These are phyloP conservation scores for Hemaris fuciformis DNA, from an alignment of 2,888 invertebrate genomes.

Conservation along the genomic window DNA sequence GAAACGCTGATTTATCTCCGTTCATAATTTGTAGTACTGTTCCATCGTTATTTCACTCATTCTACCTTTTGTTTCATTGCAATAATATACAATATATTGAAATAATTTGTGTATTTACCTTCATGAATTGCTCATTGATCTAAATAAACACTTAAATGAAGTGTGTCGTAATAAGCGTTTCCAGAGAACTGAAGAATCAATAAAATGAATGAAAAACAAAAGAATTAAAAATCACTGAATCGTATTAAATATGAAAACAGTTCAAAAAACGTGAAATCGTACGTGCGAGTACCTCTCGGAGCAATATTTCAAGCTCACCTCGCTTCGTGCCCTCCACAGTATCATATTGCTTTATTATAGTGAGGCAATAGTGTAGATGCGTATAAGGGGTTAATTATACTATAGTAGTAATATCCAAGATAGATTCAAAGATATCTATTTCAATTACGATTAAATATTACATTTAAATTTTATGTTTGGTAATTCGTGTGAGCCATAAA, in stretches of 20 bases:
- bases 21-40: not conserved
- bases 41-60: not conserved
- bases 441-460: not conserved
- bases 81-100: no score
- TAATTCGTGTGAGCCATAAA: not conserved
- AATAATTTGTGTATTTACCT: no score
- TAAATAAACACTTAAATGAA: no score
- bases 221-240: not conserved
- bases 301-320: conserved; percentile 57
- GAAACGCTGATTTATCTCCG: not conserved
- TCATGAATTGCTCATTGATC: no score
- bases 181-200: not conserved
- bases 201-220: not conserved
- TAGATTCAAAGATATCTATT: not conserved
- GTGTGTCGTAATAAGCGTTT: not conserved
- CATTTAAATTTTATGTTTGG: not conserved
- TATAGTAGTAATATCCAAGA: not conserved
- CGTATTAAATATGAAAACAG: not conserved
- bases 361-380: not conserved
- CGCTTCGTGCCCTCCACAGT: conserved; percentile 51
- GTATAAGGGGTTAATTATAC: not conserved
- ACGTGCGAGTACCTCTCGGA: not conserved
- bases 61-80: no score
- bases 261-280: not conserved
- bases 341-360: conserved; percentile 51